Conservation (phyloP, 2,113 vertebrate species). For the Stigmatopora argus region DNA sequence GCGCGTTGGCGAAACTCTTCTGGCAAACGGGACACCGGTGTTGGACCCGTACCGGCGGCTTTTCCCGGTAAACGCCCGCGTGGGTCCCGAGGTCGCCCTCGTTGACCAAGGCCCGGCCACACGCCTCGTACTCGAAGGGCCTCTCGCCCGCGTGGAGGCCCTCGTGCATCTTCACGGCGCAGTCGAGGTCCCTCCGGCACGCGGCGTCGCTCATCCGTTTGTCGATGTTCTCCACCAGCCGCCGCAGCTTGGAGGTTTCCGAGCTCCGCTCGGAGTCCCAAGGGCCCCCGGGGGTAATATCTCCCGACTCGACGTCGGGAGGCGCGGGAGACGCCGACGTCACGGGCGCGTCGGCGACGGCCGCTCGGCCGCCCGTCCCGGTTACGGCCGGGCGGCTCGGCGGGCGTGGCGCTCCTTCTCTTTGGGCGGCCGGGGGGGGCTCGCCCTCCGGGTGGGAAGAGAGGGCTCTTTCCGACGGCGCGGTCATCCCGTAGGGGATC, state of each 20-base stretch:
- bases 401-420: constrained; percentile 78
- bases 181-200: constrained; percentile 92
- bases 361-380: constrained; percentile 26
- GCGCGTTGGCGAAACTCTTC: constrained; percentile 95
- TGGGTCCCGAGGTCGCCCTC: constrained; percentile 98
- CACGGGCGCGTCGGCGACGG: constrained; percentile 42
- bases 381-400: constrained; percentile 15
- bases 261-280: constrained; percentile 92
- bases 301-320: constrained; percentile 71
- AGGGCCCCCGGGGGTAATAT: constrained; percentile 75
- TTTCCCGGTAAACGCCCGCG: constrained; percentile 87
- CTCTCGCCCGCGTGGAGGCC: constrained; percentile 94
- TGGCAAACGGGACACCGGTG: constrained; percentile 98
- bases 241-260: constrained; percentile 96
- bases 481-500: constrained; percentile 93
- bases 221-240: constrained; percentile 96
- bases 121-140: constrained; percentile 96
- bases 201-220: constrained; percentile 90
- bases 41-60: constrained; percentile 86
- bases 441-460: constrained; percentile 93
- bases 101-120: constrained; percentile 93
- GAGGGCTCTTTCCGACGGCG: constrained; percentile 86
- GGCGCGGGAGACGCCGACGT: constrained; percentile 61
- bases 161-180: constrained; percentile 97
- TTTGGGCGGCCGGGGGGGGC: constrained; percentile 77